Evolutionary conservation across 2,797 vertebrate genomes (phyloP), one percentile per base, ranked within the genome.

Genomic region (Synaphobranchus kaupii): DNA sequence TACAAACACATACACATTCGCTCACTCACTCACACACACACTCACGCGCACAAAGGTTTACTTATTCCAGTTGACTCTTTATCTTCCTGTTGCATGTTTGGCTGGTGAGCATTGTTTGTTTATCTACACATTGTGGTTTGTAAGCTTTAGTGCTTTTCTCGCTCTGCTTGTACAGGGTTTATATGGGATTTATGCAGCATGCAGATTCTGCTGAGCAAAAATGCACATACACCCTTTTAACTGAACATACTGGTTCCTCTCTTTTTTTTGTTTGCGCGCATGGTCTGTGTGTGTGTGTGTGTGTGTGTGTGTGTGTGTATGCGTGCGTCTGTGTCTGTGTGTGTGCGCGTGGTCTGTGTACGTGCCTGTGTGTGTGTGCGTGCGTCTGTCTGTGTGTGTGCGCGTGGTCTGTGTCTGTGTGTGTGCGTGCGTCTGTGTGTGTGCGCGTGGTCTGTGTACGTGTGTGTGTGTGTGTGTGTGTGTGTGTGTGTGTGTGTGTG

Each of bases 91-190:
- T 9, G 39, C 31, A 0, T 44, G 5, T 20, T 48, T 9, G 76
- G 76, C 34, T 80, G 73, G 13, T 9, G 17, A 48, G 1, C 7
- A 1, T 6, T 20, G 31, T 22, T 48, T 6, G 39, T 80, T 22
- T 80, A 80, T 47, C 15, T 10, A 2, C 39, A 22, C 20, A 25
- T 25, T 47, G 76, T 39, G 44, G 39, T 48, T 10, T 20, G 44
- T 48, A 47, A 80, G 76, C 76, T 90, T 87, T 34, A 58, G 82
- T 88, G 73, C 92, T 76, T 68, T 68, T 31, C 66, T 13, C n/a
- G n/a, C 66, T 3, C 15, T 17, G 71, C 31, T 20, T 76, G 68
- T 73, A 13, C 10, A 9, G 28, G 28, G 9, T 73, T 31, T 34
- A 73, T 12, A 31, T 34, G 31, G 28, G 31, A 20, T 76, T 44